Conservation (phyloP, 1,140 invertebrate species). For the Brachionus paranguensis region DNA sequence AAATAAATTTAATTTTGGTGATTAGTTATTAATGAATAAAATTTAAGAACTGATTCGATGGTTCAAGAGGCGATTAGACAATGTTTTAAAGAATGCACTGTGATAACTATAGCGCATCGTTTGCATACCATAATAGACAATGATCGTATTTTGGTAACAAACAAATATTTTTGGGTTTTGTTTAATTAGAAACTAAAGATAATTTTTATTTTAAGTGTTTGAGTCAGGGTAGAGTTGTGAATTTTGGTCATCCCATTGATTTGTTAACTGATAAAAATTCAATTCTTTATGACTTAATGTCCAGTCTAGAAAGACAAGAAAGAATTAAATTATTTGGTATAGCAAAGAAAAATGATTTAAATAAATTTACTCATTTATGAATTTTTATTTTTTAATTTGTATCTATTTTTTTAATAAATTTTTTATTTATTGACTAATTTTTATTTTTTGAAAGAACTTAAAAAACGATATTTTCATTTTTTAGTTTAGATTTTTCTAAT, state of each 20-base stretch:
- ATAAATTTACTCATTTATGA: background rate
- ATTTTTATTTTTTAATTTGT: background rate
- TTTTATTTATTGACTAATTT: background rate
- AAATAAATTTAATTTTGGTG: background rate
- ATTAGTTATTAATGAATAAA: too few species aligned
- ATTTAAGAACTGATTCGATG: slow-evolving; percentile 46
- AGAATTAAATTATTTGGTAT: background rate
- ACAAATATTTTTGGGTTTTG: too few species aligned
- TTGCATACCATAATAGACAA: slow-evolving; percentile 57
- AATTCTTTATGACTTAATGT: background rate
- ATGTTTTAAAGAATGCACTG: slow-evolving; percentile 69
- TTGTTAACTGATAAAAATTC: background rate
- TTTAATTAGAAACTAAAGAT: too few species aligned
- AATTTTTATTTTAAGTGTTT: slow-evolving; percentile 1
- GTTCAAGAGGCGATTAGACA: slow-evolving; percentile 69
- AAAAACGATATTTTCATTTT: background rate
- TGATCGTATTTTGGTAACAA: slow-evolving; percentile 34
- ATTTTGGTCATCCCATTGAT: background rate
- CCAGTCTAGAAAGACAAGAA: background rate
- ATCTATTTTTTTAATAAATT: background rate
- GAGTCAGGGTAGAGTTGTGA: background rate
- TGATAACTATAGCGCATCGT: slow-evolving; percentile 62
- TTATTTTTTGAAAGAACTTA: background rate
- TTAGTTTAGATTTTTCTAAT: background rate
- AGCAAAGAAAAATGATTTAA: background rate